Conservation (phyloP, 2,113 vertebrate genomes). For the Gavia stellata region DNA sequence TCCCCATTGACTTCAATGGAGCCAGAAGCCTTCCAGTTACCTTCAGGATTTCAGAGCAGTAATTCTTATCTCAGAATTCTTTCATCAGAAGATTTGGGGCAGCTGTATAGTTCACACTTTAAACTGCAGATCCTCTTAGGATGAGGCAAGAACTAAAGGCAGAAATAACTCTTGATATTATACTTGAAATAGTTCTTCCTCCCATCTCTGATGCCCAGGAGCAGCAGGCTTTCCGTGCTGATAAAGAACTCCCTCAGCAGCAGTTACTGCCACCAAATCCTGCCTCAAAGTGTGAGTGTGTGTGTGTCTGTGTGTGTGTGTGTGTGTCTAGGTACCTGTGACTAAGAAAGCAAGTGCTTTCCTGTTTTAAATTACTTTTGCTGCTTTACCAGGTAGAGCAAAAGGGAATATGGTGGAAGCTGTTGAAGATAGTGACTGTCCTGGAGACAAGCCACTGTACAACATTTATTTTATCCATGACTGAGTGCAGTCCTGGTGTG, state of each 20-base stretch:
- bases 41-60: background rate
- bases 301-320: background rate
- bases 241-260: background rate
- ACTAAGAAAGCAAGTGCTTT: background rate
- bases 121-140: background rate
- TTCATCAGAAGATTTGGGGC: background rate
- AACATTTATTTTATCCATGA: background rate
- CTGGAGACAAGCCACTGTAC: background rate
- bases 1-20: background rate
- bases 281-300: background rate
- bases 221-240: background rate
- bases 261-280: background rate
- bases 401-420: background rate
- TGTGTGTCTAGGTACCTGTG: background rate
- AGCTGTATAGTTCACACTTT: background rate
- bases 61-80: background rate
- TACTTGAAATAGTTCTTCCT: background rate
- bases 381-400: background rate
- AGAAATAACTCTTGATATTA: background rate
- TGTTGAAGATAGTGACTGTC: background rate
- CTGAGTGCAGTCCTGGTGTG: rapidly evolving
- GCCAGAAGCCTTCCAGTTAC: background rate
- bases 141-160: background rate
- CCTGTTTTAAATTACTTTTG: background rate
- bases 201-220: background rate